phyloP scores from a whole-genome alignment of 2,797 vertebrate genomes.

The Etheostoma nigrum region DNA sequence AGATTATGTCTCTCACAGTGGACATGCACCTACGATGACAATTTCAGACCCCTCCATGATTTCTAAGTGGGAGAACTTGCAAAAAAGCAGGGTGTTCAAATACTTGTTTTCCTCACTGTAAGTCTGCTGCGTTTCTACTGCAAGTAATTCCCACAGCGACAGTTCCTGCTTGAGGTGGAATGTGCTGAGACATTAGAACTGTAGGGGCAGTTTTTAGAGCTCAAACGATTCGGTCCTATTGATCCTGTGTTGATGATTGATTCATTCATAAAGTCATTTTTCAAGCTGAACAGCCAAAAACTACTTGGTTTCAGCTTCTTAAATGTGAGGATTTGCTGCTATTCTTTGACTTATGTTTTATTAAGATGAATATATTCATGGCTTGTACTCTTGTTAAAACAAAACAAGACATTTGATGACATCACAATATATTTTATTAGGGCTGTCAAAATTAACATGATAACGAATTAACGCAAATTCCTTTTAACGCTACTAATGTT shows the following conservation, averaged over 20 bases:
- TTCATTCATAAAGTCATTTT: background rate
- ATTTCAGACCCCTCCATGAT: too few species aligned
- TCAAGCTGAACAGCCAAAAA: too few species aligned
- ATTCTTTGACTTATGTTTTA: background rate
- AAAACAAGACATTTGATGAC: background rate
- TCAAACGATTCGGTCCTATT: background rate
- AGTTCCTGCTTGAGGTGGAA: background rate
- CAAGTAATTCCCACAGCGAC: background rate
- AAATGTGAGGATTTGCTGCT: background rate
- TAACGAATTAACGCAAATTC: too few species aligned
- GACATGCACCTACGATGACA: too few species aligned
- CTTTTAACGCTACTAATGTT: too few species aligned
- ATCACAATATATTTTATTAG: background rate
- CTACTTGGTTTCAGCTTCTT: background rate
- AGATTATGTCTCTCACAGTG: too few species aligned
- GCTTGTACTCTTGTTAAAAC: background rate
- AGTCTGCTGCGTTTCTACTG: background rate
- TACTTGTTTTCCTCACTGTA: too few species aligned
- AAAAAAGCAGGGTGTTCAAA: too few species aligned
- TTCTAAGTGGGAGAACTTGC: too few species aligned
- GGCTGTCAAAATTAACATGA: too few species aligned
- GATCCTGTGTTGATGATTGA: too few species aligned
- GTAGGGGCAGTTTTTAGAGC: background rate
- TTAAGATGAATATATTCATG: background rate
- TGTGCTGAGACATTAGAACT: background rate